phyloP scores from a whole-genome alignment of 1,140 invertebrate species.

The Nilaparvata lugens region DNA sequence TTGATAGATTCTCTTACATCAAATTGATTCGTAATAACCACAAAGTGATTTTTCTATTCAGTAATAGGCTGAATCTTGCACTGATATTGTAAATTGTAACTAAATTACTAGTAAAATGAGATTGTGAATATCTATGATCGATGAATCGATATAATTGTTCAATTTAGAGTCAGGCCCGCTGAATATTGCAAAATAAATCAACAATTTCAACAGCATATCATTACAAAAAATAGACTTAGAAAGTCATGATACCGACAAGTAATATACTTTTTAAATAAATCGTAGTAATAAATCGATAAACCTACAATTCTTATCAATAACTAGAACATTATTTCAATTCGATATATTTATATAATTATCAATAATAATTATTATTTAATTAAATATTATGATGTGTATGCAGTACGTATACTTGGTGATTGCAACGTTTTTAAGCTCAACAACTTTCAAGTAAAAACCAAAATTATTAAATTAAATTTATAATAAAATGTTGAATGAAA shows the following conservation, averaged over 20 bases:
- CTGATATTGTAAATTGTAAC: too few species aligned
- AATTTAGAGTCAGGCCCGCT: too few species aligned
- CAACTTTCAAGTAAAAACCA: background rate
- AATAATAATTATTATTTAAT: slow-evolving; percentile 9
- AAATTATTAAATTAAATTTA: background rate
- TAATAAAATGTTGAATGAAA: background rate
- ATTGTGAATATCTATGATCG: too few species aligned
- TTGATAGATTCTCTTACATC: too few species aligned
- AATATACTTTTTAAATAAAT: background rate
- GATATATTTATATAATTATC: slow-evolving; percentile 2
- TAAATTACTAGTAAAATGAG: too few species aligned
- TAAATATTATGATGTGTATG: slow-evolving; percentile 15
- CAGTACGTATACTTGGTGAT: slow-evolving; percentile 16
- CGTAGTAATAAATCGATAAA: slow-evolving; percentile 6
- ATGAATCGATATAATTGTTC: too few species aligned
- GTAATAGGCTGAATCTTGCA: too few species aligned
- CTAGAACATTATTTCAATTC: slow-evolving; percentile 6
- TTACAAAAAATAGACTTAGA: background rate
- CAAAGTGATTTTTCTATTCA: too few species aligned
- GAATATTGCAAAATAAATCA: background rate
- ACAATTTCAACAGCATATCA: background rate
- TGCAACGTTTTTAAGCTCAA: slow-evolving; percentile 14
- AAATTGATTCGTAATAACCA: too few species aligned
- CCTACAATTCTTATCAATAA: background rate
- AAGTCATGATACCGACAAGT: background rate